Conservation (phyloP, 2,113 vertebrate species). For the Alosa alosa region DNA sequence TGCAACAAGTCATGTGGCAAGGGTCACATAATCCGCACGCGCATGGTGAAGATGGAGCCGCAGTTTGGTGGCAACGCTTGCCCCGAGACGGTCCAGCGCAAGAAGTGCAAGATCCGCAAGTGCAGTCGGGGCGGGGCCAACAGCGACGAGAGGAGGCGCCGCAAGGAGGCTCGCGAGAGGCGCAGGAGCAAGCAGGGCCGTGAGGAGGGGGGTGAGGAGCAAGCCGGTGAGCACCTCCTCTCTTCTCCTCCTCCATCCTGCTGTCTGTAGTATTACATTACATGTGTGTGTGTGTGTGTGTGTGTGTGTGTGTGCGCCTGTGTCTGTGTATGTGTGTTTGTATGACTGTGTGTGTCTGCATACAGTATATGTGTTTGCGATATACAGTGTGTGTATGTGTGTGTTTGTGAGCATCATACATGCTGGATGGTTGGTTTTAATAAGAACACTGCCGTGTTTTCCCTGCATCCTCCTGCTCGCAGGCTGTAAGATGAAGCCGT, state of each 20-base stretch:
- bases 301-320: background rate
- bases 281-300: too few relatives aligned
- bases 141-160: constrained; percentile 82
- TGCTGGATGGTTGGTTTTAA: background rate
- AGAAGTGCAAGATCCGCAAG: constrained; percentile 90
- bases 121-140: constrained; percentile 80
- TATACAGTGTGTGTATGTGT: background rate
- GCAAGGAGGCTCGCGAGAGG: constrained; percentile 90
- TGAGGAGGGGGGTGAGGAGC: constrained; percentile 75
- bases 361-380: background rate
- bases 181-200: constrained; percentile 80
- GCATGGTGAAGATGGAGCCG: constrained; percentile 86
- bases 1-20: constrained; percentile 98
- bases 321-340: background rate
- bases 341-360: background rate
- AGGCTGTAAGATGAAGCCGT: constrained; percentile 95
- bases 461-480: constrained; percentile 15
- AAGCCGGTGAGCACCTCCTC: constrained; percentile 74
- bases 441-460: background rate
- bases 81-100: constrained; percentile 87
- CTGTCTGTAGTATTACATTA: too few relatives aligned
- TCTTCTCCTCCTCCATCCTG: background rate
- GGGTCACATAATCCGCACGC: constrained; percentile 90
- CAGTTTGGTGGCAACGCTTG: constrained; percentile 91
- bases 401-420: background rate